Evolutionary conservation across 2,888 invertebrate genomes (phyloP).

Genomic region (Tetranychus truncatus): DNA sequence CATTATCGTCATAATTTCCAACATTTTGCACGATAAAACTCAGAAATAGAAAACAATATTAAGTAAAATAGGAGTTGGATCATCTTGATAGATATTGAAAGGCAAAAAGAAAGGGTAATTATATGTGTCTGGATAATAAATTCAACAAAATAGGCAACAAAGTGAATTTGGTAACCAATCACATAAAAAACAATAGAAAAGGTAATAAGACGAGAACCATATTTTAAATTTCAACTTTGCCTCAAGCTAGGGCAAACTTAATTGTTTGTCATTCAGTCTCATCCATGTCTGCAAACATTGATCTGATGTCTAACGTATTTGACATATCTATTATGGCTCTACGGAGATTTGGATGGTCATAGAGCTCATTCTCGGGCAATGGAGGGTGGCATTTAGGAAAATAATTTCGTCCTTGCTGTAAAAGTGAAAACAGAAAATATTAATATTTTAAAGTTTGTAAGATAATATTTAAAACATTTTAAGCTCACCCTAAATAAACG

Average conservation of each 20-base stretch:
- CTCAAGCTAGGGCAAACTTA: constrained; percentile 14
- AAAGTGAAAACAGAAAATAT: constrained; percentile 1
- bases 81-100: too few relatives aligned
- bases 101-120: too few relatives aligned
- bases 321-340: constrained; percentile 54
- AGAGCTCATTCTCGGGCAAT: constrained; percentile 63
- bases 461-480: not conserved
- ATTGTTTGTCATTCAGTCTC: constrained; percentile 28
- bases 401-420: constrained; percentile 51
- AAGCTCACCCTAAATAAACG: constrained; percentile 45
- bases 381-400: constrained; percentile 67
- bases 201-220: too few relatives aligned
- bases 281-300: constrained; percentile 44
- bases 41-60: too few relatives aligned
- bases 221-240: not conserved
- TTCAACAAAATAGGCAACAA: too few relatives aligned
- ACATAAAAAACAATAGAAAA: too few relatives aligned
- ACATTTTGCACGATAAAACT: too few relatives aligned
- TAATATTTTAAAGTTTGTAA: not conserved
- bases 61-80: too few relatives aligned
- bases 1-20: too few relatives aligned
- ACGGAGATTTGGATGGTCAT: constrained; percentile 56
- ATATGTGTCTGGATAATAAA: too few relatives aligned
- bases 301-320: constrained; percentile 59
- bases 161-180: too few relatives aligned